Conservation (phyloP, 2,888 invertebrate species). For the Dryobota labecula region DNA sequence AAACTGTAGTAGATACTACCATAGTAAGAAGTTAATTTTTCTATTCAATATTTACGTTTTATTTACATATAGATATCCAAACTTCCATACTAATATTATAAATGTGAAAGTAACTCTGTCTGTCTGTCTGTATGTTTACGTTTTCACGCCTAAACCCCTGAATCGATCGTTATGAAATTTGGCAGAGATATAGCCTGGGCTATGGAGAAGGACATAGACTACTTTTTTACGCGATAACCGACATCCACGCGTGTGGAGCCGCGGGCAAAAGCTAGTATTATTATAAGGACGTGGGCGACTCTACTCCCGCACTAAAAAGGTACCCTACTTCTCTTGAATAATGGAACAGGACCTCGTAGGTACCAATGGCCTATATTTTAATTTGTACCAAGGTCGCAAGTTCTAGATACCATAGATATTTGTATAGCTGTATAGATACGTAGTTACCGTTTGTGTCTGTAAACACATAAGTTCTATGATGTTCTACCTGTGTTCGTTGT, state of each 20-base stretch:
- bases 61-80: too few relatives aligned
- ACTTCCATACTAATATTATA: too few relatives aligned
- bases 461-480: neutral
- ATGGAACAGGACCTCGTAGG: conserved; percentile 23
- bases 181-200: too few relatives aligned
- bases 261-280: too few relatives aligned
- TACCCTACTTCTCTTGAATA: conserved; percentile 29
- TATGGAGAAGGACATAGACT: too few relatives aligned
- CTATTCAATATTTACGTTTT: neutral
- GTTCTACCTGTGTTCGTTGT: too few relatives aligned
- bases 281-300: conserved; percentile 4
- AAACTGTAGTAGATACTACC: conserved; percentile 9
- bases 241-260: too few relatives aligned
- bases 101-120: too few relatives aligned
- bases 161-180: too few relatives aligned
- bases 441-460: neutral
- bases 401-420: neutral
- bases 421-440: neutral
- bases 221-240: too few relatives aligned
- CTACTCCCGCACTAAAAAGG: neutral
- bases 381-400: conserved; percentile 19
- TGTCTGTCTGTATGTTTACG: too few relatives aligned
- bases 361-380: conserved; percentile 29
- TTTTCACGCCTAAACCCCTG: too few relatives aligned
- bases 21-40: neutral